These are phyloP conservation scores for Silurus glanis DNA, from an alignment of 2,113 vertebrate genomes.

Conservation along the genomic window DNA sequence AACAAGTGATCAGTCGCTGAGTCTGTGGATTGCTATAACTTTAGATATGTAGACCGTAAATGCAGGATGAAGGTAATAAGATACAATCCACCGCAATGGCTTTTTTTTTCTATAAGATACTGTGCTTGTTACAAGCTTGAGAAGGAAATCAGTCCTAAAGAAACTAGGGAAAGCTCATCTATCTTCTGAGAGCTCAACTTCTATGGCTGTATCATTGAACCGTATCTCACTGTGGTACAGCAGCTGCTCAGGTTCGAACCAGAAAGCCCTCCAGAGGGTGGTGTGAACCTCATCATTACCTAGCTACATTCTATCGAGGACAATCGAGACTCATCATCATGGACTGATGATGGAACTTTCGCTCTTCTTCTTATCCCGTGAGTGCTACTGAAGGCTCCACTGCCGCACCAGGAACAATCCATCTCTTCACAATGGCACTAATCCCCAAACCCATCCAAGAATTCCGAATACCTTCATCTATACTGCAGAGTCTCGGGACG, in stretches of 20 bases:
- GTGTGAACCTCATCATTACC: background rate
- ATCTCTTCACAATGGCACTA: background rate
- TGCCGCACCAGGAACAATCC: background rate
- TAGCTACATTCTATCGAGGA: background rate
- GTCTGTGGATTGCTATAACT: background rate
- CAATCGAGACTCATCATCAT: background rate
- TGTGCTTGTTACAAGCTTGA: conserved; percentile 2
- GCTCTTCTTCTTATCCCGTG: background rate
- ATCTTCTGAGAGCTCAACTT: background rate
- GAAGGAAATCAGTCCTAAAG: background rate
- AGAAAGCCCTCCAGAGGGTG: background rate
- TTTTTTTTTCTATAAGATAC: background rate
- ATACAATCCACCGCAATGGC: background rate
- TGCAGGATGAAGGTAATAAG: background rate
- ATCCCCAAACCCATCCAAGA: background rate
- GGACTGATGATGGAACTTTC: background rate
- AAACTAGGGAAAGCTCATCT: background rate
- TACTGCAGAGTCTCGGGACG: background rate
- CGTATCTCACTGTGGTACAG: background rate
- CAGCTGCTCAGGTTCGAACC: background rate
- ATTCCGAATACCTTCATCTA: background rate
- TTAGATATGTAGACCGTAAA: background rate
- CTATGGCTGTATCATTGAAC: background rate
- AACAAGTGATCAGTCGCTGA: background rate
- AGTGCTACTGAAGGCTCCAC: background rate